Base-by-base conservation (phyloP, 2,797 vertebrate species). In the Champsocephalus gunnari region DNA sequence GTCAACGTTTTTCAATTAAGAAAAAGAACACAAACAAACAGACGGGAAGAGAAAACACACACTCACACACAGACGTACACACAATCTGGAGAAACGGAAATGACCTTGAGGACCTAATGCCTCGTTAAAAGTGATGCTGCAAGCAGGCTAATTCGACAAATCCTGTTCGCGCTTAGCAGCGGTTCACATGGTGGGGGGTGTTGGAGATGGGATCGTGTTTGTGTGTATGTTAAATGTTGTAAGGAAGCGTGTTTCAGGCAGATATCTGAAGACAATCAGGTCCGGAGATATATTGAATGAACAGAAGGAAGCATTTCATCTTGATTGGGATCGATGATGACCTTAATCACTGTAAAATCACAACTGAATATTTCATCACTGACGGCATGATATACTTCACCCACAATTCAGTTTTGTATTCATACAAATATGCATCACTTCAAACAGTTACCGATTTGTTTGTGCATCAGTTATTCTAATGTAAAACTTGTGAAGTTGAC, bases 71-170 rank as follows among this genome's bases (percentile, higher is more conserved):
- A 81, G 51, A 80, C 68, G 3, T 71, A 88, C 80, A 87, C 85
- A 87, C 79, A 81, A 83, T 81, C 85, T 84, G 80, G 63, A 84
- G 76, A 91, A 89, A 82, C 44, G 83, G 89, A 92, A 92, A 93
- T 93, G 90, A 95, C 93, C 93, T 93, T 92, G 89, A 94, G 83
- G 82, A 93, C 87, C 90, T 84, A 88, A 88, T 92, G 87, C 85
- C 91, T 95, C 93, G 94, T 94, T 94, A 95, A 93, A 95, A 93
- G 92, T 88, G 88, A 94, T 92, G 90, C 83, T 90, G 77, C 76
- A 64, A 89, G 85, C 81, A 75, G 86, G 84, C 90, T 91, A 93
- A 95, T 95, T 95, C 94, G 87, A 91, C 83, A 84, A 86, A 91
- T 84, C 83, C 89, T 75, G 87, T 89, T 93, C 89, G 90, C 91